Base-by-base conservation (phyloP, 1,140 invertebrate genomes). In the Brachionus sp. region DNA sequence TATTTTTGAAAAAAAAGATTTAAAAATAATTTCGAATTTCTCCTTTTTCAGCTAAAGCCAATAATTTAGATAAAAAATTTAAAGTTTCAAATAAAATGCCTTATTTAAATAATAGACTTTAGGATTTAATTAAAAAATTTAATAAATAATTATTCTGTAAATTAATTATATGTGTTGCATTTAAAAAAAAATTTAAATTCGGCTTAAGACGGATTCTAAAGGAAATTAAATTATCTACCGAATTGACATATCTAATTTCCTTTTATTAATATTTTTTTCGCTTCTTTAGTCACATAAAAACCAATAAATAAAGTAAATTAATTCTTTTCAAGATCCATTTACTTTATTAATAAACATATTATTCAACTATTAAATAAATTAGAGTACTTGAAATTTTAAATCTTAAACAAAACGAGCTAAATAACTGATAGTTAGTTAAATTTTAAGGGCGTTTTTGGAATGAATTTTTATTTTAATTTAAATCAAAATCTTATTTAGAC, bases 151-250 rank as follows among this genome's bases (percentile, higher is more conserved):
- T 57, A 57, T 23, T 57, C 19, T 19, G 19, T 9, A 57, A 23
- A 57, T 57, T 57, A 57, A 57, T 57, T 19, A 57, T 9, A 57
- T 57, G n/a, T 19, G 19, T 9, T 57, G 50, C 19, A 57, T 23
- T 23, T 19, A 9, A 42, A 19, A 57, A 57, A 19, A 16, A 57
- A 19, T 57, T 57, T 23, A 53, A 53, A 53, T 46, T 12, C 12
- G n/a, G 50, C 50, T 53, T 53, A 53, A 16, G 50, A 53, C n/a
- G 16, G n/a, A 23, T 57, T 57, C 16, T 16, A 13, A 16, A 19
- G 50, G 50, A 57, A 57, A 57, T 57, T 57, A 57, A 57, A 57
- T 57, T 57, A 57, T 57, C 50, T 57, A 23, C 50, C 50, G 50
- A 10, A 19, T 9, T 57, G 5, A 57, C 50, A 57, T 57, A 19